These are phyloP conservation scores for Champsocephalus esox DNA, from an alignment of 2,797 vertebrate species.

Conservation along the genomic window DNA sequence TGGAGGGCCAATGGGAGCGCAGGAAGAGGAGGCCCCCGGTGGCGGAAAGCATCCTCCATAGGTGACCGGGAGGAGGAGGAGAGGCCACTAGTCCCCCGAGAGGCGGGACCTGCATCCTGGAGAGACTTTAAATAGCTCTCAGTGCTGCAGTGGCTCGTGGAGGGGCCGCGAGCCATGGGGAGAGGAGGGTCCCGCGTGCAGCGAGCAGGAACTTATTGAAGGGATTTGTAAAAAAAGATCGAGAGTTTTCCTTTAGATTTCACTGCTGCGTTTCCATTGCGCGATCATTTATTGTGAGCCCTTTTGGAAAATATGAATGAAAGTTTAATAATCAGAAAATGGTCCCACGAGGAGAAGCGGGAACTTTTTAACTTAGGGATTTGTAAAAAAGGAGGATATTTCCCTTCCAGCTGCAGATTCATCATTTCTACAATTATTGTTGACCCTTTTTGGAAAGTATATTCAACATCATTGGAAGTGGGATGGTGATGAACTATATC, in stretches of 20 bases:
- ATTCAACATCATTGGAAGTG: background rate
- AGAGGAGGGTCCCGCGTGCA: background rate
- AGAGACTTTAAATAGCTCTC: slow-evolving; percentile 79
- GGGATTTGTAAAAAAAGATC: background rate
- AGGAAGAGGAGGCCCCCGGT: slow-evolving; percentile 54
- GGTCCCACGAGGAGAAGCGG: too few relatives aligned
- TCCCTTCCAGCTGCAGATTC: too few relatives aligned
- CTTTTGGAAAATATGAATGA: background rate
- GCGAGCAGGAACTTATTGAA: slow-evolving; percentile 20
- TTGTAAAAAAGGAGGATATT: too few relatives aligned
- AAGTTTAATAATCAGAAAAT: slow-evolving; percentile 1
- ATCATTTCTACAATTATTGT: too few relatives aligned
- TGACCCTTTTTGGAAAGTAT: too few relatives aligned
- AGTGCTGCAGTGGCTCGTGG: slow-evolving; percentile 78
- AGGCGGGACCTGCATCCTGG: slow-evolving; percentile 75
- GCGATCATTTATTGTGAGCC: too few relatives aligned
- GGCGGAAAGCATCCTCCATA: slow-evolving; percentile 64
- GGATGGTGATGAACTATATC: background rate
- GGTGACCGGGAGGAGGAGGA: slow-evolving; percentile 43
- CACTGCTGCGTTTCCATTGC: background rate
- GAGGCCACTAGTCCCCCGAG: slow-evolving; percentile 66
- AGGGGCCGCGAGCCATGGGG: slow-evolving; percentile 52
- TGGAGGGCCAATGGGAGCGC: slow-evolving; percentile 84
- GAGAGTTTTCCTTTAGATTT: background rate
- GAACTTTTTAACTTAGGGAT: too few relatives aligned